phyloP scores from a whole-genome alignment of 2,113 vertebrate genomes.

The Ploceus nigricollis region DNA sequence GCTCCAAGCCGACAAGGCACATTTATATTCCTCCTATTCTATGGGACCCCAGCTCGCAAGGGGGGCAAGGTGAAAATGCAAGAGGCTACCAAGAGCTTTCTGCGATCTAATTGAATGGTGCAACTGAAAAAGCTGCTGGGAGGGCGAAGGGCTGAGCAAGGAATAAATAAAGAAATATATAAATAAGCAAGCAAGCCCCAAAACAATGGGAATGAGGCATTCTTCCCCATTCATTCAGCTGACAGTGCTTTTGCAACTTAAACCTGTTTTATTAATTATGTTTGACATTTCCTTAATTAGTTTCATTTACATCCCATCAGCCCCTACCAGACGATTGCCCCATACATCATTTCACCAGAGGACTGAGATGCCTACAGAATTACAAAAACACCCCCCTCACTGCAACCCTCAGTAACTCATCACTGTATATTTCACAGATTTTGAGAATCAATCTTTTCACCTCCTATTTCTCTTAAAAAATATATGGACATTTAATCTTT shows the following conservation, averaged over 20 bases:
- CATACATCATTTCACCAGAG: slow-evolving; percentile 84
- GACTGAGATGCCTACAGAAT: slow-evolving; percentile 75
- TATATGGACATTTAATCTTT: not conserved
- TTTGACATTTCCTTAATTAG: slow-evolving; percentile 99
- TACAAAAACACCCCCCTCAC: slow-evolving; percentile 44
- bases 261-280: slow-evolving; percentile 99
- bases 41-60: slow-evolving; percentile 75
- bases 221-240: slow-evolving; percentile 82
- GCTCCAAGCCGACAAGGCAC: slow-evolving; percentile 83
- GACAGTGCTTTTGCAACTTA: slow-evolving; percentile 91
- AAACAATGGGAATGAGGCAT: slow-evolving; percentile 62
- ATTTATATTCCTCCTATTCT: slow-evolving; percentile 88
- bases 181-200: slow-evolving; percentile 51
- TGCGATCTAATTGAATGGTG: slow-evolving; percentile 81
- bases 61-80: slow-evolving; percentile 74
- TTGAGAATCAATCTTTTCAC: slow-evolving; percentile 3
- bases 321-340: slow-evolving; percentile 84
- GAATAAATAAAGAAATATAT: slow-evolving; percentile 35
- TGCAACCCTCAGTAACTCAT: not conserved
- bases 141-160: not conserved
- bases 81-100: slow-evolving; percentile 70
- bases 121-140: slow-evolving; percentile 57
- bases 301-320: slow-evolving; percentile 98
- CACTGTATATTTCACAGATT: slow-evolving; percentile 27
- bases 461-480: not conserved